Evolutionary conservation across 2,113 vertebrate species (phyloP).

Genomic region (Elachura formosa): DNA sequence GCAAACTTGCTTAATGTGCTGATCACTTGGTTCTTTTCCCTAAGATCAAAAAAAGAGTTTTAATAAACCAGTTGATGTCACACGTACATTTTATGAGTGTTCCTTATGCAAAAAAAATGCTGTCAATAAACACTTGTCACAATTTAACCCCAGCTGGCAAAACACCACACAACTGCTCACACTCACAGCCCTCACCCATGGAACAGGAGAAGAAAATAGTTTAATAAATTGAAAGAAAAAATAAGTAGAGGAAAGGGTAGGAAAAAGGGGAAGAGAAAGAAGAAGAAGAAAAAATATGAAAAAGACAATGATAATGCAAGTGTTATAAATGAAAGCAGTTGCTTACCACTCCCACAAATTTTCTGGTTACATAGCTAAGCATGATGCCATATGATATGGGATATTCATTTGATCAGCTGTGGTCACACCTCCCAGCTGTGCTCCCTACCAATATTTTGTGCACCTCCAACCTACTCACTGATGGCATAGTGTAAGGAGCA

Average conservation of each 20-base stretch:
- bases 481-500: background rate
- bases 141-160: background rate
- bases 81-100: background rate
- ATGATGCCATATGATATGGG: background rate
- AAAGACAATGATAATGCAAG: background rate
- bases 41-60: conserved; percentile 54
- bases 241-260: fast-evolving
- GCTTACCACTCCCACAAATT: background rate
- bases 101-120: background rate
- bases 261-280: background rate
- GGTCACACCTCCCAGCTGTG: background rate
- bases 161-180: background rate
- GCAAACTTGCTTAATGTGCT: conserved; percentile 95
- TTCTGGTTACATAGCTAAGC: background rate
- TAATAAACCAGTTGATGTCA: background rate
- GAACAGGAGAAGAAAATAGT: background rate
- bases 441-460: background rate
- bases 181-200: fast-evolving
- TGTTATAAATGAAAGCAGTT: background rate
- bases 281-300: background rate
- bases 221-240: background rate
- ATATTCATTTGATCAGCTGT: background rate
- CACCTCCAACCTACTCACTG: background rate
- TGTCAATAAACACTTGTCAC: background rate
- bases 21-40: conserved; percentile 93